These are phyloP conservation scores for Sebastiscus tertius DNA, from an alignment of 2,797 vertebrate genomes.

Conservation along the genomic window DNA sequence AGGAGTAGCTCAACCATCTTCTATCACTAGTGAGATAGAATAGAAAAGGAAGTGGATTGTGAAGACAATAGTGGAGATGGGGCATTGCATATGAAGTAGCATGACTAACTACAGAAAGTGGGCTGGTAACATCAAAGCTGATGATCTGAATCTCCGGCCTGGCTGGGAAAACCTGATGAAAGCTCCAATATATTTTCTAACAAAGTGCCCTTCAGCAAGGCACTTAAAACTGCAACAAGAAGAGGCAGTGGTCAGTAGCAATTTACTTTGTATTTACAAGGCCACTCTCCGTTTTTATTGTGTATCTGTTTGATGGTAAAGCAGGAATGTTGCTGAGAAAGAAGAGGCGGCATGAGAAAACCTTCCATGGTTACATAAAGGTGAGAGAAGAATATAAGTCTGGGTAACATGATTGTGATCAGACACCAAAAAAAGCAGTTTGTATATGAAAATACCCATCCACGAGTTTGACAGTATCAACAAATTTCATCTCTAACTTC, in stretches of 20 bases:
- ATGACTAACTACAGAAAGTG: background rate
- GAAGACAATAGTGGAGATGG: background rate
- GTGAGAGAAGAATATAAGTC: background rate
- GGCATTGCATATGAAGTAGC: background rate
- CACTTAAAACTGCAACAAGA: background rate
- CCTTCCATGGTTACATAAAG: background rate
- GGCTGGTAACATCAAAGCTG: background rate
- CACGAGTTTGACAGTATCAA: background rate
- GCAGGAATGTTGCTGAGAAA: background rate
- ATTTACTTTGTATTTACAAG: constrained; percentile 12
- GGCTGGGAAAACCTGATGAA: background rate
- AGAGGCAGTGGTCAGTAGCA: background rate
- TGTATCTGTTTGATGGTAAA: background rate
- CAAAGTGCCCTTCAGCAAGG: background rate
- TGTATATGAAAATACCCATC: background rate
- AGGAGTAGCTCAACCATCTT: background rate
- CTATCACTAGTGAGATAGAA: background rate
- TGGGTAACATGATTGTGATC: background rate
- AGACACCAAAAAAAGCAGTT: background rate
- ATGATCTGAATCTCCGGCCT: background rate
- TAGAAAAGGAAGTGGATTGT: background rate
- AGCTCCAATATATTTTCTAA: constrained; percentile 11
- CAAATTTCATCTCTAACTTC: background rate
- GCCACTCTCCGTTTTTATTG: background rate
- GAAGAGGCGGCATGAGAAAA: background rate